Percentiles rank a stretch among this genome's conserved stretches.
phyloP scores from a whole-genome alignment of 1,140 invertebrate genomes.

The Kradibia gibbosae region DNA sequence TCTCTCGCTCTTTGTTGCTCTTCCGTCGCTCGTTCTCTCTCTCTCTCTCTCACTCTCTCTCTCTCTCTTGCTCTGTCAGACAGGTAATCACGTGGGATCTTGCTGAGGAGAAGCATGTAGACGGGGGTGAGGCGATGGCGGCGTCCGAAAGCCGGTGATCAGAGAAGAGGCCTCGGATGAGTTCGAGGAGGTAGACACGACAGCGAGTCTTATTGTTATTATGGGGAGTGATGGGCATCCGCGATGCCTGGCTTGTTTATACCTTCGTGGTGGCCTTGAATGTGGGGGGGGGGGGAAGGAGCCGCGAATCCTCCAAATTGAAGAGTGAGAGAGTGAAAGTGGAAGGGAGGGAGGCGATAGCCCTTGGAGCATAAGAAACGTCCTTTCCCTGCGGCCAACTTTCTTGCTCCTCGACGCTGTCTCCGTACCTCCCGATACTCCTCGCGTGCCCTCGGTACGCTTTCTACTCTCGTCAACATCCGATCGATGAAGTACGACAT shows the following conservation, averaged over 20 bases:
- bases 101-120: slow-evolving; percentile 43
- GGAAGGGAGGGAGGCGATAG: neutral
- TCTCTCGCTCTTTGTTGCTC: slow-evolving; percentile 58
- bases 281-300: slow-evolving; percentile 36
- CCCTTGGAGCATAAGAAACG: neutral
- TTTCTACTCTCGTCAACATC: too few relatives aligned
- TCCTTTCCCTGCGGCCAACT: neutral
- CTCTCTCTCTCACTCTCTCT: slow-evolving; percentile 54
- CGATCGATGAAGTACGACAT: too few relatives aligned
- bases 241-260: slow-evolving; percentile 68
- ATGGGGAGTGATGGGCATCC: slow-evolving; percentile 66
- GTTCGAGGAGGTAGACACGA: slow-evolving; percentile 55
- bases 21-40: slow-evolving; percentile 56
- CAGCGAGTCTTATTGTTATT: slow-evolving; percentile 68
- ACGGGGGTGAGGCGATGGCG: slow-evolving; percentile 42
- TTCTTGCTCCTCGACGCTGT: neutral
- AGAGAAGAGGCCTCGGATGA: slow-evolving; percentile 22
- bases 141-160: slow-evolving; percentile 37
- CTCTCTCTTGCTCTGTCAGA: too few relatives aligned
- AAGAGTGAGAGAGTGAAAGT: neutral
- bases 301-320: slow-evolving; percentile 10
- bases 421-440: neutral
- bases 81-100: slow-evolving; percentile 69
- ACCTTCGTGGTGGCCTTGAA: slow-evolving; percentile 67
- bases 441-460: slow-evolving; percentile 3